These are phyloP conservation scores for Bothrops jararaca DNA, from an alignment of 2,113 vertebrate species.

Conservation along the genomic window DNA sequence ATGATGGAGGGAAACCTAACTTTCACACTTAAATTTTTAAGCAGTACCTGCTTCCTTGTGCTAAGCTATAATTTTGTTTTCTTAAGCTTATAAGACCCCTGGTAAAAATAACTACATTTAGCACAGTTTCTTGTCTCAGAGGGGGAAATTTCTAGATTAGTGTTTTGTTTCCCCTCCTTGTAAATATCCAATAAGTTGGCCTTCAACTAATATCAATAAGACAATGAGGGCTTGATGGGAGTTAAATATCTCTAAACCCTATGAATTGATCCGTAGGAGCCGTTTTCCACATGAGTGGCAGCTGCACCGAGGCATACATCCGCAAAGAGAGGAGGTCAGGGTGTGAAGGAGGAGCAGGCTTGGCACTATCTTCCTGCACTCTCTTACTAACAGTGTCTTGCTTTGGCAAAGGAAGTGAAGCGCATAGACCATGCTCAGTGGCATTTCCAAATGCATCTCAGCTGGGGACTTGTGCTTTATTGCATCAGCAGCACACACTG, in stretches of 20 bases:
- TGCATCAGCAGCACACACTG: constrained; percentile 78
- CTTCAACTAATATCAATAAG: constrained; percentile 68
- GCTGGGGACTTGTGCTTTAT: constrained; percentile 82
- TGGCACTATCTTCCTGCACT: constrained; percentile 76
- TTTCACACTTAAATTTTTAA: constrained; percentile 27
- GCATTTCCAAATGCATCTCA: constrained; percentile 90
- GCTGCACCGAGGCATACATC: constrained; percentile 72
- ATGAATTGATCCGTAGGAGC: constrained; percentile 74
- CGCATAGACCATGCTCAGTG: constrained; percentile 88
- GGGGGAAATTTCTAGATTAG: constrained; percentile 57
- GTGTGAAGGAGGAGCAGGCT: constrained; percentile 67
- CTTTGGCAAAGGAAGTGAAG: constrained; percentile 82
- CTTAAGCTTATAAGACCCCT: constrained; percentile 65
- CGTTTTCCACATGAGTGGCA: constrained; percentile 75
- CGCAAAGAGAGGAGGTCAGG: constrained; percentile 71
- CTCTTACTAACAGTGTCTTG: constrained; percentile 75
- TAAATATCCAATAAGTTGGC: constrained; percentile 57
- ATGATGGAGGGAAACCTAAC: constrained; percentile 32
- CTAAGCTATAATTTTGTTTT: constrained; percentile 65
- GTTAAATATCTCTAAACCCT: constrained; percentile 76
- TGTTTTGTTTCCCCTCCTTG: constrained; percentile 21
- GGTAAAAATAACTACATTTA: constrained; percentile 60
- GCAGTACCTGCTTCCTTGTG: constrained; percentile 26
- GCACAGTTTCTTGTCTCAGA: constrained; percentile 46
- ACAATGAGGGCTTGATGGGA: constrained; percentile 67